Base-by-base conservation (phyloP, 2,888 invertebrate species). In the Spilarctia lutea region DNA sequence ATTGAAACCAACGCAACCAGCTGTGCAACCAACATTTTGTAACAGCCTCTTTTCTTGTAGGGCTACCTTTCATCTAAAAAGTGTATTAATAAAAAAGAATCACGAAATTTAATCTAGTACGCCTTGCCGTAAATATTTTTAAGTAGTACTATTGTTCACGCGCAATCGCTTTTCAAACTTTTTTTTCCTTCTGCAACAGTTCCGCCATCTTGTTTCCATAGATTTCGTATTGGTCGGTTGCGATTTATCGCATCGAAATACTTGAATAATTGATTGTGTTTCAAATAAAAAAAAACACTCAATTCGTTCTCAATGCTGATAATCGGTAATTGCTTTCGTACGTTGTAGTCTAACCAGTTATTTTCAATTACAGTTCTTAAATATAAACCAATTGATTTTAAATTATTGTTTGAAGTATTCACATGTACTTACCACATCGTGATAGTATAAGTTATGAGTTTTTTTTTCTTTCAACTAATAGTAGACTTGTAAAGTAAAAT, bases 1-100 rank as follows among this genome's bases (percentile, higher is more conserved):
- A 80, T 80, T 83, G 63, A 52, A 67, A 82, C 85, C 82, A 86
- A 87, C 82, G 87, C 92, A 94, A 94, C 93, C 93, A 94, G 94
- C 93, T 93, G 93, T 89, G 85, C 88, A 91, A 90, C 88, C 30
- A 63, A 88, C 75, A 66, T 68, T 86, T 85, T 84, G 85, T 86
- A 86, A 91, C 91, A 89, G 88, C 82, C 83, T 88, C 80, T 73
- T 89, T 90, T 90, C 87, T 30, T 87, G 81, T 80, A 89, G 87
- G 88, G 83, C 86, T 88, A 90, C 86, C 90, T 91, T 91, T 88
- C 88, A 85, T 87, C 70, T 52, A 75, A 73, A 70, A 73, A 39
- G 56, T 65, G 42, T 33, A 60, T 42, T 16, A 42, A 52, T 8
- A 78, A 56, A 71, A 71, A 65, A 63, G 65, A 65, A 71, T 71